These are phyloP conservation scores for Neocrepidodera transversa DNA, from an alignment of 2,888 invertebrate species.

Conservation along the genomic window DNA sequence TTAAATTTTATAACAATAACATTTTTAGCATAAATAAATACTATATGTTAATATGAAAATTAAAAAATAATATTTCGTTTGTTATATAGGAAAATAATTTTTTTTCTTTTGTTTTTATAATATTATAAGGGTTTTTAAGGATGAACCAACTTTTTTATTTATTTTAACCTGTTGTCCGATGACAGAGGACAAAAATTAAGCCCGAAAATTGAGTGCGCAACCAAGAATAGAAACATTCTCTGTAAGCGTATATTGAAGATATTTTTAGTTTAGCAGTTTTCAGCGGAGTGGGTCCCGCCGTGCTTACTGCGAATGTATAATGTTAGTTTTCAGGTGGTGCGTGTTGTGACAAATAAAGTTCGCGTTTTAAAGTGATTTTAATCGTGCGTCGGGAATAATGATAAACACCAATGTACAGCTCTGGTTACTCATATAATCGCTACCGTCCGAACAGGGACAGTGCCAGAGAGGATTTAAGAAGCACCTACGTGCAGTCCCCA, in stretches of 20 bases:
- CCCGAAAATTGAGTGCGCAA: conserved; percentile 43
- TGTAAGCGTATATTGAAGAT: conserved; percentile 53
- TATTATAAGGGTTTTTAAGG: too few species aligned
- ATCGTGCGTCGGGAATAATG: conserved; percentile 2
- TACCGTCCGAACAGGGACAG: conserved; percentile 55
- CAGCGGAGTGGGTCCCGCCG: conserved; percentile 63
- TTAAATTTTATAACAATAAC: too few species aligned
- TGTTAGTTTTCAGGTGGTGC: conserved; percentile 31
- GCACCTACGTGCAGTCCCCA: conserved; percentile 31
- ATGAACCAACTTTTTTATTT: too few species aligned
- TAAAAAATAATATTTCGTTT: too few species aligned
- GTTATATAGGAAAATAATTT: too few species aligned
- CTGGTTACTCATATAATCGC: conserved; percentile 54
- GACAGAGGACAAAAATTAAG: conserved; percentile 24
- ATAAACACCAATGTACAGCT: conserved; percentile 49
- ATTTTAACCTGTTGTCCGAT: not conserved
- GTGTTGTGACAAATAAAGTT: conserved; percentile 25
- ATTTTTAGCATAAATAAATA: too few species aligned
- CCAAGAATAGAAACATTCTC: conserved; percentile 46
- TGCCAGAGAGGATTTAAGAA: conserved; percentile 37
- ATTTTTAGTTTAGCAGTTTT: conserved; percentile 75
- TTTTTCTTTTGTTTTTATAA: too few species aligned
- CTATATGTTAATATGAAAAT: too few species aligned
- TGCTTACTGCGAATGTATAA: conserved; percentile 32
- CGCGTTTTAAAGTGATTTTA: conserved; percentile 12